phyloP scores from a whole-genome alignment of 2,888 invertebrate species.

The Petrolisthes cinctipes region DNA sequence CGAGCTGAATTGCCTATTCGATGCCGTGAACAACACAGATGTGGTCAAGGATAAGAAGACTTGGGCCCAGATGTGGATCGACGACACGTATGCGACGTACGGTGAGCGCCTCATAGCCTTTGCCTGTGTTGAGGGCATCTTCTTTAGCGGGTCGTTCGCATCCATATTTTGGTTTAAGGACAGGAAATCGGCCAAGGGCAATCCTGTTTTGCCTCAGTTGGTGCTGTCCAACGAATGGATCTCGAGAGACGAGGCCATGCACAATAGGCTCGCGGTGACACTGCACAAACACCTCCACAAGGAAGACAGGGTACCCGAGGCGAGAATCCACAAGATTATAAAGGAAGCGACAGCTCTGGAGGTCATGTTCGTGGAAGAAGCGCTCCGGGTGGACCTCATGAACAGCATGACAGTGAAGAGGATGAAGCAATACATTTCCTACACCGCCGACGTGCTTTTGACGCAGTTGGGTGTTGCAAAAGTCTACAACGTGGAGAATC shows the following conservation, averaged over 20 bases:
- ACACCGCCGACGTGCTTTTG: constrained; percentile 61
- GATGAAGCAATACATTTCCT: constrained; percentile 64
- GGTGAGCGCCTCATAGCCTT: too few species aligned
- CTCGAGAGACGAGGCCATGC: constrained; percentile 69
- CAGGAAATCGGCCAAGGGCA: too few species aligned
- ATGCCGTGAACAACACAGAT: too few species aligned
- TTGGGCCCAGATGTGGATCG: too few species aligned
- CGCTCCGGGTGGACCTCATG: constrained; percentile 55
- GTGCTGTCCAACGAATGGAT: constrained; percentile 65
- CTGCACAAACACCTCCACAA: constrained; percentile 69
- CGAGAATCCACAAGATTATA: too few species aligned
- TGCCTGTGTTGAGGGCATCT: too few species aligned
- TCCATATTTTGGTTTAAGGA: too few species aligned
- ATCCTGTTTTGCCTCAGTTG: constrained; percentile 62
- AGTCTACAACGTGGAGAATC: constrained; percentile 72
- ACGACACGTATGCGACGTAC: too few species aligned
- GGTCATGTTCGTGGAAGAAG: constrained; percentile 57
- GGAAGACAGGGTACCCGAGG: constrained; percentile 69
- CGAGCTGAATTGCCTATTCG: too few species aligned
- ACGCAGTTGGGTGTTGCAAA: constrained; percentile 65
- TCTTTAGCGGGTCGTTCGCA: too few species aligned
- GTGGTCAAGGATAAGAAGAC: too few species aligned
- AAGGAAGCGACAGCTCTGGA: constrained; percentile 72
- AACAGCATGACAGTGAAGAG: constrained; percentile 57
- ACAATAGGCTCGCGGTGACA: constrained; percentile 68